Conservation (phyloP, 2,888 invertebrate species). For the Sicus ferrugineus region DNA sequence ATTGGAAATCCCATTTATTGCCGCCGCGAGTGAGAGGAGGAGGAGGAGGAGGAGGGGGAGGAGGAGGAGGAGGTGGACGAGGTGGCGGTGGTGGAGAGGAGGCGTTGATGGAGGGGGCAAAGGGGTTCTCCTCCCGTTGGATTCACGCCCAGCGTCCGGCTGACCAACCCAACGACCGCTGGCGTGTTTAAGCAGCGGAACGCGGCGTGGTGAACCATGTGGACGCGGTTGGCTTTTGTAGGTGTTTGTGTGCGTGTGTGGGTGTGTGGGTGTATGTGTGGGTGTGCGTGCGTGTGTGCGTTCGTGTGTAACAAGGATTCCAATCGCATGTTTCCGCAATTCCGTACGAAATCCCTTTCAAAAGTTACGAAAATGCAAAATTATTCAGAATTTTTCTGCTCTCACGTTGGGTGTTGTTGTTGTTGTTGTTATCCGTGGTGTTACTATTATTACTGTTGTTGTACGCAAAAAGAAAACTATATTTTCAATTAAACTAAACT, state of each 20-base stretch:
- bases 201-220: not conserved
- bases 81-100: not conserved
- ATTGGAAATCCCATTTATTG: not conserved
- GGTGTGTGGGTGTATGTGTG: not conserved
- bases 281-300: conserved; percentile 1
- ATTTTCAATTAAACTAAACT: too few species aligned
- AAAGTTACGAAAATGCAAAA: too few species aligned
- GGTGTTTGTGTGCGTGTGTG: not conserved
- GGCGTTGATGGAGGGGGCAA: not conserved
- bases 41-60: not conserved
- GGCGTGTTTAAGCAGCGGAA: conserved; percentile 19
- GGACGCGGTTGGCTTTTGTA: not conserved
- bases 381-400: too few species aligned
- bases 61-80: not conserved
- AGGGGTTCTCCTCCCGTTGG: not conserved
- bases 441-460: not conserved
- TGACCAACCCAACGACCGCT: conserved; percentile 19
- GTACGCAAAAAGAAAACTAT: too few species aligned
- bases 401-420: not conserved
- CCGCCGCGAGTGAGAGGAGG: not conserved
- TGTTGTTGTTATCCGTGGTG: not conserved
- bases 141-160: conserved; percentile 13
- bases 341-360: too few species aligned
- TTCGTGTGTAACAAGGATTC: conserved; percentile 9
- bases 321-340: not conserved